phyloP scores from a whole-genome alignment of 1,140 invertebrate species.

The Notospermus geniculatus region DNA sequence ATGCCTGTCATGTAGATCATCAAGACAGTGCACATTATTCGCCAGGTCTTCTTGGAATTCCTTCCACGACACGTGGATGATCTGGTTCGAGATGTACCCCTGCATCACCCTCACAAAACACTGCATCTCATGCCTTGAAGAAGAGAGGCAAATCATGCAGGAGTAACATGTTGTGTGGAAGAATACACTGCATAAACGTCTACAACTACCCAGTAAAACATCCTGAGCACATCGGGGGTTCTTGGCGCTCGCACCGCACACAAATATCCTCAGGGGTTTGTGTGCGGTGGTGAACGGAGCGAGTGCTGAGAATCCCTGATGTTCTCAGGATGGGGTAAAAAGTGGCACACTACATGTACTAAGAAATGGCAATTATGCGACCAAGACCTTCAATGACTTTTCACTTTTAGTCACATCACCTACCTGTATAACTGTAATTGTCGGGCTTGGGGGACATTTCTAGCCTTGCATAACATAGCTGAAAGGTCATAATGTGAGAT shows the following conservation, averaged over 20 bases:
- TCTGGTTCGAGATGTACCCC: conserved; percentile 53
- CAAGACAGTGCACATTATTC: conserved; percentile 40
- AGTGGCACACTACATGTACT: too few relatives aligned
- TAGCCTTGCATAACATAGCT: conserved; percentile 41
- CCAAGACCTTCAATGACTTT: too few relatives aligned
- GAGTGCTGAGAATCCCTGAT: too few relatives aligned
- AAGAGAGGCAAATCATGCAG: conserved; percentile 12
- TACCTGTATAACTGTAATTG: conserved; percentile 47
- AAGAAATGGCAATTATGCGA: too few relatives aligned
- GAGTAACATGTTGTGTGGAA: too few relatives aligned
- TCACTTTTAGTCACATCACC: conserved; percentile 20
- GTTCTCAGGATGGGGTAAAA: too few relatives aligned
- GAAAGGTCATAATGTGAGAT: conserved; percentile 12
- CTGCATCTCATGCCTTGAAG: conserved; percentile 52
- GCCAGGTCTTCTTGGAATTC: conserved; percentile 45
- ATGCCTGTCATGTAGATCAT: conserved; percentile 45
- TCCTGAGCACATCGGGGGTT: too few relatives aligned
- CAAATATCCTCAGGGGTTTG: too few relatives aligned
- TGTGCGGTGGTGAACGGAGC: too few relatives aligned
- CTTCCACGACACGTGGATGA: conserved; percentile 51
- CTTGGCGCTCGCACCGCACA: too few relatives aligned
- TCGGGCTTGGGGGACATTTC: conserved; percentile 36
- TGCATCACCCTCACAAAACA: conserved; percentile 55
- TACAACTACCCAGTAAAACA: too few relatives aligned
- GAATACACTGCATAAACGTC: too few relatives aligned